Conservation (phyloP, 2,113 vertebrate species). For the Sceloporus undulatus region DNA sequence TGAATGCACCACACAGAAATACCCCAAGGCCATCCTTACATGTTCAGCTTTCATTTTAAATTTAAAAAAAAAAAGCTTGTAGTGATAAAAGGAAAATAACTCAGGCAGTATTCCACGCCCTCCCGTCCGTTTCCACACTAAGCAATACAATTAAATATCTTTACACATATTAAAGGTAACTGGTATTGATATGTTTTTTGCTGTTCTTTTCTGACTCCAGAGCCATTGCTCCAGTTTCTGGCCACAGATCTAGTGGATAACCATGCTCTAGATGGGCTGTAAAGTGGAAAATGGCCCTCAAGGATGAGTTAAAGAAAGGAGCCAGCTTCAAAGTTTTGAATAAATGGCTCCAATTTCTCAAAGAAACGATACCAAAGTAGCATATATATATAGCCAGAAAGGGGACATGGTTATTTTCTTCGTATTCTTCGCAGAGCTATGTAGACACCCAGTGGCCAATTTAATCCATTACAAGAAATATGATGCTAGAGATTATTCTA, state of each 20-base stretch:
- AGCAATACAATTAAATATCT: background rate
- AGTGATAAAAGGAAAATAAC: background rate
- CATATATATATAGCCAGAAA: background rate
- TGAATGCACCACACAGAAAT: too few species aligned
- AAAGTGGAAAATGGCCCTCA: background rate
- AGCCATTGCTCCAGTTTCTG: background rate
- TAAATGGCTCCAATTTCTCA: background rate
- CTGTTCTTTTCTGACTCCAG: background rate
- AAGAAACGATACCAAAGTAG: background rate
- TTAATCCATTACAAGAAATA: background rate
- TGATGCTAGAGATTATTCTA: background rate
- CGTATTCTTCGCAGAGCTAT: background rate
- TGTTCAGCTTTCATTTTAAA: background rate
- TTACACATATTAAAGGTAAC: background rate
- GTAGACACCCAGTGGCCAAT: constrained; percentile 14
- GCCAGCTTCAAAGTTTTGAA: background rate
- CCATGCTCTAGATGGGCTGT: background rate
- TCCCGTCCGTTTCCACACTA: too few species aligned
- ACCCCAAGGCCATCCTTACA: background rate
- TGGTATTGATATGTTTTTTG: background rate
- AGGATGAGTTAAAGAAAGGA: background rate
- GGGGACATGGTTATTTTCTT: background rate
- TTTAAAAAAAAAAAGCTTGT: background rate
- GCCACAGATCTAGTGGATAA: background rate
- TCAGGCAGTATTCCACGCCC: background rate